Conservation (phyloP, 35 echinoderm and acorn worm species). For the Eucidaris tribuloides region DNA sequence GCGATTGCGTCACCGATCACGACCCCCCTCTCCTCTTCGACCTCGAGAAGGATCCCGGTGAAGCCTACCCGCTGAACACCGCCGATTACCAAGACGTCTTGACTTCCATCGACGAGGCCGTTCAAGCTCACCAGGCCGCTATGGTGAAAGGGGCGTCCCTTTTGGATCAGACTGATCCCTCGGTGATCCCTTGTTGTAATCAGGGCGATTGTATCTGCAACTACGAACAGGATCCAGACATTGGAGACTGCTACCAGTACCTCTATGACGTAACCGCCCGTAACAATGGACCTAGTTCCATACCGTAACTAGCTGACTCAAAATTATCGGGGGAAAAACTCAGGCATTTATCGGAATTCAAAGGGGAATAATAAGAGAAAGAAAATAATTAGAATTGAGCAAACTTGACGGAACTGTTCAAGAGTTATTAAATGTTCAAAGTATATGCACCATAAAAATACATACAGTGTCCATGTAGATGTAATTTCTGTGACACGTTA, state of each 20-base stretch:
- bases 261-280: background rate
- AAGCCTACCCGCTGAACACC: slow-evolving; percentile 28
- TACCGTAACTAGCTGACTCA: no score
- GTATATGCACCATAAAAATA: no score
- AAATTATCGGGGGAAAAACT: no score
- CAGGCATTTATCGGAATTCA: no score
- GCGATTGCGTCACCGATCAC: slow-evolving; percentile 27
- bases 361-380: no score
- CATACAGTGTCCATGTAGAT: no score
- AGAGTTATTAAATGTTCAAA: no score
- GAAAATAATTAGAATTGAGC: no score
- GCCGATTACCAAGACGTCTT: slow-evolving; percentile 3
- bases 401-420: no score
- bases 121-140: background rate
- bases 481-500: no score
- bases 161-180: background rate
- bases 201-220: slow-evolving; percentile 58
- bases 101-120: slow-evolving; percentile 9
- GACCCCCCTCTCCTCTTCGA: slow-evolving; percentile 50
- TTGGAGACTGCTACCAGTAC: background rate
- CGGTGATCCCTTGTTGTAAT: slow-evolving; percentile 59
- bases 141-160: slow-evolving; percentile 11
- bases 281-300: background rate
- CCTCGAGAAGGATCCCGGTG: slow-evolving; percentile 53
- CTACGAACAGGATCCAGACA: background rate